Base-by-base conservation (phyloP, 2,888 invertebrate species). In the Scelioninae gen. 1 region DNA sequence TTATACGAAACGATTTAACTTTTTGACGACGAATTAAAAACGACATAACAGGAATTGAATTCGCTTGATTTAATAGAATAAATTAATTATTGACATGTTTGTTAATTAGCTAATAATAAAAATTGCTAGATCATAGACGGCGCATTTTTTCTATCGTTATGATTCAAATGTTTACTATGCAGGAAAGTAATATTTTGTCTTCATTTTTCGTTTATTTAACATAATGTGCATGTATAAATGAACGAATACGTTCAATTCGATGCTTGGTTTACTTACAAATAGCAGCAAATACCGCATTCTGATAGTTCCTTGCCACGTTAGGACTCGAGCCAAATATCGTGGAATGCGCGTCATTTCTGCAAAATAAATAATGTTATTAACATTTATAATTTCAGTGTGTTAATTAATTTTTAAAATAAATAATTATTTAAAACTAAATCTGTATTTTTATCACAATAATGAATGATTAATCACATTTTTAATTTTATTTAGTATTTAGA, bases 261-360 rank as follows among this genome's bases (percentile, higher is more conserved):
- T 66, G 49, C 29, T 8, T 16, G 49, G 15, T 71, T 71, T 74
- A 66, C 87, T 75, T 69, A 87, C 87, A 85, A 74, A 78, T 68
- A 85, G 62, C 53, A 86, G 79, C 32, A 87, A 81, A 78, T 75
- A 79, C 68, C 69, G 85, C 86, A 87, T 87, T 40, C 71, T 87
- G 84, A 82, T 76, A 82, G 76, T 74, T 74, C 79, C 66, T 75
- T 78, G 74, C 75, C 62, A 56, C 72, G 76, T 79, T 80, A 81
- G 77, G 69, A 74, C 60, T 71, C 68, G 71, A 60, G 78, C 80
- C 85, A 80, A 85, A 72, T 84, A 75, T 80, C 68, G 66, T 79
- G 49, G 63, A 74, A 85, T 77, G 82, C 80, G 74, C 82, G 85
- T 85, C 86, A 87, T 87, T 76, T 83, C 87, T 87, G 86, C 10